Base-by-base conservation (phyloP, 1,140 invertebrate species). In the Sitobion miscanthi region DNA sequence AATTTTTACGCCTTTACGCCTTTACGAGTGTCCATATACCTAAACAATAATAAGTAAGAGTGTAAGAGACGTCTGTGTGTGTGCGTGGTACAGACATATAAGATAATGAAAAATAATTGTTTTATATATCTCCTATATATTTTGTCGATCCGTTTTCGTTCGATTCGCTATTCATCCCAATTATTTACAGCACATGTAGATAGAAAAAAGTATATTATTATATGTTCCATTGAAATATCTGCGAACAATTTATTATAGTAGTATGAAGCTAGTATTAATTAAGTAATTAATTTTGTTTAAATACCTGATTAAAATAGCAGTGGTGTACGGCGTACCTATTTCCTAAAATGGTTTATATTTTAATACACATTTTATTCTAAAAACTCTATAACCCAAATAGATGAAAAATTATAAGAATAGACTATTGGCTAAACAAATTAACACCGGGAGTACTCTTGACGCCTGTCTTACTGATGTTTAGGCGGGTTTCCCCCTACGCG, bases 1-100 rank as follows among this genome's bases (percentile, higher is more conserved):
- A 52, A 93, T 93, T 93, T 93, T 85, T 85, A 93, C 91, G 77
- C 69, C 30, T 83, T 47, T 83, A 25, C 90, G 91, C 90, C 77
- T 83, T 47, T 69, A 17, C 54, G 52, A 90, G 35, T 90, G 45
- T 62, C 35, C 54, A 25, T 88, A 38, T 49, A n/a, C 42, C 85
- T 42, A 25, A n/a, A 87, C 47, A 38, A 87, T 87, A 47, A 86
- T 86, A 87, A 49, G 62, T 77, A 6, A 77, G 62, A 77, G 30
- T 30, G 30, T 69, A 69, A 30, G 25, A 69, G 25, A 69, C 62
- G 11, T 69, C 62, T 14, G 9, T 69, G 62, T 69, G 62, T n/a
- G 21, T 54, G 45, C 45, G 25, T 49, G 47, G 47, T 88, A 88
- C 14, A 30, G 0, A 25, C 25, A 9, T 86, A 45, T 83, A 23